These are phyloP conservation scores for Cardiocondyla obscurior DNA, from an alignment of 1,140 invertebrate species.

Conservation along the genomic window DNA sequence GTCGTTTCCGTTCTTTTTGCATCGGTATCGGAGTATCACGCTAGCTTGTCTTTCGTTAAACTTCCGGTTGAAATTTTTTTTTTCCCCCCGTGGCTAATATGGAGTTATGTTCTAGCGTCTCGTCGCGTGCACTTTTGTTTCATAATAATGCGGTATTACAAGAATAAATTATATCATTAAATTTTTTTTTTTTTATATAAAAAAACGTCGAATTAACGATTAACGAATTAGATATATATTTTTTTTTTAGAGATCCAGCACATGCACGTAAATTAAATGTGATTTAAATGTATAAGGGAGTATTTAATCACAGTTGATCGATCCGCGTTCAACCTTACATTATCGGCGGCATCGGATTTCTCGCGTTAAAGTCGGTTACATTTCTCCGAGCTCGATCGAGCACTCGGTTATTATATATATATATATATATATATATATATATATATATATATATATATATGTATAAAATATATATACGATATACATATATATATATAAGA, in stretches of 20 bases:
- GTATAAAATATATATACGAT: too few species aligned
- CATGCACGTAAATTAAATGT: not conserved
- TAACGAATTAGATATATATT: not conserved
- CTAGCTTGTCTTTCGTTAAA: not conserved
- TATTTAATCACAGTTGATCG: not conserved
- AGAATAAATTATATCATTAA: too few species aligned
- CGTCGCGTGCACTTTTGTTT: not conserved
- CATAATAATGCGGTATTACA: too few species aligned
- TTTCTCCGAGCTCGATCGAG: constrained; percentile 12
- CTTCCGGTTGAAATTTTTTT: constrained; percentile 9
- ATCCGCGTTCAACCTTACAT: not conserved
- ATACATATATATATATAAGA: too few species aligned
- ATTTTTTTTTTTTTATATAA: not conserved
- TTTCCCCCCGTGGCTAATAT: not conserved
- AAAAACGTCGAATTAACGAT: not conserved
- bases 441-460: too few species aligned
- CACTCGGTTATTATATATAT: constrained; percentile 27
- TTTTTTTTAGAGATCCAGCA: too few species aligned
- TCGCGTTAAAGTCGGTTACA: not conserved
- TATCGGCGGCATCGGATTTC: constrained; percentile 3
- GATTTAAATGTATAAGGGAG: not conserved
- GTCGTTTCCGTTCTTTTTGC: constrained; percentile 11
- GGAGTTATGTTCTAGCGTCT: not conserved
- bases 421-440: too few species aligned
- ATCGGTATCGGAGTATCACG: not conserved